These are phyloP conservation scores for Anoplophora glabripennis DNA, from an alignment of 1,140 invertebrate species.

Conservation along the genomic window DNA sequence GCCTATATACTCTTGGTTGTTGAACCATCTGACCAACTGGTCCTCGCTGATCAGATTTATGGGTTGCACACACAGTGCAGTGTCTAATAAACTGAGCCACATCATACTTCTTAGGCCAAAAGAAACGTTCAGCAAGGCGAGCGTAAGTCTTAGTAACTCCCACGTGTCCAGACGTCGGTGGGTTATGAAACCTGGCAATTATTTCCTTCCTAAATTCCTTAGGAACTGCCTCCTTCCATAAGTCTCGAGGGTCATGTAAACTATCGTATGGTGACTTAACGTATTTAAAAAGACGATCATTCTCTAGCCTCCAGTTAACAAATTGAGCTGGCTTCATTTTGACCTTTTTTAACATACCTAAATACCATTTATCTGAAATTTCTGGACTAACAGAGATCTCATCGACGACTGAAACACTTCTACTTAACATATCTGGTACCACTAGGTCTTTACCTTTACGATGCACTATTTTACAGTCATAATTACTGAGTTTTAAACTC, in stretches of 20 bases:
- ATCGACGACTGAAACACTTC: conserved; percentile 19
- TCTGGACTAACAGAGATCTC: not conserved
- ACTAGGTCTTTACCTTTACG: conserved; percentile 39
- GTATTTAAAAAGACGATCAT: conserved; percentile 22
- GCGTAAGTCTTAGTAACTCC: conserved; percentile 38
- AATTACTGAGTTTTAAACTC: conserved; percentile 48
- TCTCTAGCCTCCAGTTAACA: conserved; percentile 15
- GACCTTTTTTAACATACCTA: conserved; percentile 9
- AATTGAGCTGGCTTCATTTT: conserved; percentile 20
- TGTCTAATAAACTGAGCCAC: conserved; percentile 27
- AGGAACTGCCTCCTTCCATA: conserved; percentile 38
- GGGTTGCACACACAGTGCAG: conserved; percentile 34
- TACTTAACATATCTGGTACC: conserved; percentile 25
- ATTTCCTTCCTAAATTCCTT: conserved; percentile 16
- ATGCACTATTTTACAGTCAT: conserved; percentile 47
- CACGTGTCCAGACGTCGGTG: conserved; percentile 26
- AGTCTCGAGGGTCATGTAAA: not conserved
- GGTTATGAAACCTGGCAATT: conserved; percentile 19
- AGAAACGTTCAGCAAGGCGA: conserved; percentile 27
- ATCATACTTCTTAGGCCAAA: conserved; percentile 38
- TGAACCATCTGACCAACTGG: conserved; percentile 36
- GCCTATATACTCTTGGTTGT: conserved; percentile 4
- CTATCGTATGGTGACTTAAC: not conserved
- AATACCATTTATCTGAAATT: conserved; percentile 15
- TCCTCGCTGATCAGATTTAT: conserved; percentile 32